These are phyloP conservation scores for Drosophila parabipectinata DNA, from an alignment of 1,140 invertebrate genomes.

Conservation along the genomic window DNA sequence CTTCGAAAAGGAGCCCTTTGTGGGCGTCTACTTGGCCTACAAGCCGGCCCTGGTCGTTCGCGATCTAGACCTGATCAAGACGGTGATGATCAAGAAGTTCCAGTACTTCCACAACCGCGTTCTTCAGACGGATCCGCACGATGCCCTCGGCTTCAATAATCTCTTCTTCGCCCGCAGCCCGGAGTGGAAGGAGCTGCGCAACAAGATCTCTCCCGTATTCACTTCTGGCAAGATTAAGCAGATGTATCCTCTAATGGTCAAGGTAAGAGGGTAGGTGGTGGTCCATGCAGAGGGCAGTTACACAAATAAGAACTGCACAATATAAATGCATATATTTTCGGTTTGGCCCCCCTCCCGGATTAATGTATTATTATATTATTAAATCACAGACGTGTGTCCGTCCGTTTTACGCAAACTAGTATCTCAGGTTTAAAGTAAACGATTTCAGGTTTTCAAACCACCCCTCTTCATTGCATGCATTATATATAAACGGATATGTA, in stretches of 20 bases:
- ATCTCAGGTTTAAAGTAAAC: neutral
- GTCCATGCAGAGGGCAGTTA: no score
- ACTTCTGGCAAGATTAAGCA: conserved; percentile 85
- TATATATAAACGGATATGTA: neutral
- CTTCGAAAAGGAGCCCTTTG: conserved; percentile 52
- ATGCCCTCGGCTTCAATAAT: conserved; percentile 65
- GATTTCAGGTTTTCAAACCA: neutral
- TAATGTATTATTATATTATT: neutral
- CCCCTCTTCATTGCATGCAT: neutral
- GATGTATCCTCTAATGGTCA: conserved; percentile 85
- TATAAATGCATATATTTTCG: no score
- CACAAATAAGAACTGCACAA: no score
- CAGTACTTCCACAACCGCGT: conserved; percentile 70
- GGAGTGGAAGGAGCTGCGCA: conserved; percentile 85
- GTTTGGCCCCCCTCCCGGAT: no score
- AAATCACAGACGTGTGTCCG: neutral
- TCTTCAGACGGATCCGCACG: conserved; percentile 57
- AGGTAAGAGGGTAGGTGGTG: conserved; percentile 43
- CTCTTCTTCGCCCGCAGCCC: conserved; percentile 68
- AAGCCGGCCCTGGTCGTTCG: conserved; percentile 84
- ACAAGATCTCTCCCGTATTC: conserved; percentile 85
- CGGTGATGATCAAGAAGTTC: conserved; percentile 85
- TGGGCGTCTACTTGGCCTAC: conserved; percentile 83
- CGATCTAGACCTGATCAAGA: conserved; percentile 85
- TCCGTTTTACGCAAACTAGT: neutral